Evolutionary conservation across 1,140 invertebrate species (phyloP).

Genomic region (Lycorma delicatula): DNA sequence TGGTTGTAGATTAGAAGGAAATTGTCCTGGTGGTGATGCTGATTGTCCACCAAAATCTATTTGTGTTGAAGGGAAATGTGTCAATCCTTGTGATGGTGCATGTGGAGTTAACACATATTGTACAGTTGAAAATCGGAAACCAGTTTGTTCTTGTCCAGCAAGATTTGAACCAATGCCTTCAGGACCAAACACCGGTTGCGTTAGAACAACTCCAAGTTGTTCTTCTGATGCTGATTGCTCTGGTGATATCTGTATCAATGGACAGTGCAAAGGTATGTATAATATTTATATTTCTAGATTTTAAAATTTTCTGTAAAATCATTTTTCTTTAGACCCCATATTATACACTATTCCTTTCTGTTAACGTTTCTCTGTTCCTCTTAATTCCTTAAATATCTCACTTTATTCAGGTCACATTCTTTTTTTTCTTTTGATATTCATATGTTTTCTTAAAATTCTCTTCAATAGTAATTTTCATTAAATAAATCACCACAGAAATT

Average conservation of each 20-base stretch:
- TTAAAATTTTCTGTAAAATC: too few species aligned
- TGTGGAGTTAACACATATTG: constrained; percentile 72
- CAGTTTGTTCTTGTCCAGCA: constrained; percentile 63
- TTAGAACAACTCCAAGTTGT: constrained; percentile 56
- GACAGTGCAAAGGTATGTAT: constrained; percentile 59
- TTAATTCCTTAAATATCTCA: too few species aligned
- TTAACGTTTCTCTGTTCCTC: too few species aligned
- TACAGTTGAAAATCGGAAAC: constrained; percentile 59
- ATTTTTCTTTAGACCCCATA: too few species aligned
- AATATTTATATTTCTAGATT: background rate
- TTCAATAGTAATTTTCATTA: too few species aligned
- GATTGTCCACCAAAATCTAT: constrained; percentile 66
- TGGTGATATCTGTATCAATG: constrained; percentile 66
- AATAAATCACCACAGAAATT: too few species aligned
- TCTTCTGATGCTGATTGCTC: constrained; percentile 63
- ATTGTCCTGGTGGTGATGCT: constrained; percentile 55
- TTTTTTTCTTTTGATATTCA: too few species aligned
- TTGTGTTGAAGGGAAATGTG: constrained; percentile 60
- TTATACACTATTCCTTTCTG: too few species aligned
- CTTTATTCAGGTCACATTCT: too few species aligned
- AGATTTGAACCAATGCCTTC: constrained; percentile 55
- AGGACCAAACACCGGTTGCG: constrained; percentile 58
- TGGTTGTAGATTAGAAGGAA: constrained; percentile 67
- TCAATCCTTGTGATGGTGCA: constrained; percentile 66
- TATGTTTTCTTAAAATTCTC: too few species aligned